Evolutionary conservation across 2,888 invertebrate genomes (phyloP).

Genomic region (Sphaeridia pumilis): DNA sequence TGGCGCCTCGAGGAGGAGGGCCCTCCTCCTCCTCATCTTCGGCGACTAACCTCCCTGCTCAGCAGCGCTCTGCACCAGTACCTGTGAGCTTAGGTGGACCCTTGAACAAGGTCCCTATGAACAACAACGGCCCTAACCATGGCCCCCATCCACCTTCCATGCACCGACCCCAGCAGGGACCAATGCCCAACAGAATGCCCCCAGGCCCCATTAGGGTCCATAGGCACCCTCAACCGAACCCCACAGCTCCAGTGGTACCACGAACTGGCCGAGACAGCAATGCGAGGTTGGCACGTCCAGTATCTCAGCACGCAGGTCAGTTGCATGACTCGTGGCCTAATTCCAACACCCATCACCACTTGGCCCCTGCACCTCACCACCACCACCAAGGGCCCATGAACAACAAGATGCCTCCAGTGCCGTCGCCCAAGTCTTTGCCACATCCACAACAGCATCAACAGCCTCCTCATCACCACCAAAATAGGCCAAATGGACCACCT

Average conservation of each 20-base stretch:
- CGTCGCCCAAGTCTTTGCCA: background rate
- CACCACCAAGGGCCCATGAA: too few relatives aligned
- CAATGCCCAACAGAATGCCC: background rate
- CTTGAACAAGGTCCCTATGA: background rate
- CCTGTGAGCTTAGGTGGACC: background rate
- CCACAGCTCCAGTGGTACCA: background rate
- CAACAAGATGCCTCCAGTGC: slow-evolving; percentile 9
- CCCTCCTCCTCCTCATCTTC: background rate
- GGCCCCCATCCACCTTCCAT: background rate
- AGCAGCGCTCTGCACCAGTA: background rate
- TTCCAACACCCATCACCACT: slow-evolving; percentile 34
- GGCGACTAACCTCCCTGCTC: background rate
- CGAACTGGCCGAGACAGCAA: background rate
- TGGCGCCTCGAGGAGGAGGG: background rate
- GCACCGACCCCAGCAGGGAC: background rate
- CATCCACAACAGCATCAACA: background rate
- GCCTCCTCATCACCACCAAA: background rate
- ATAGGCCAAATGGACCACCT: background rate
- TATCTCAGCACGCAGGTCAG: slow-evolving; percentile 34
- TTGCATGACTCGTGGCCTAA: slow-evolving; percentile 35
- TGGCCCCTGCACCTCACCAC: slow-evolving; percentile 30
- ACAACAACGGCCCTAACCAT: background rate
- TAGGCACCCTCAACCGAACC: background rate
- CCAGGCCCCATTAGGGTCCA: background rate
- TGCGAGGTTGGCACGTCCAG: slow-evolving; percentile 26